Evolutionary conservation across 2,797 vertebrate species (phyloP).

Genomic region (Coregonus suidteri): DNA sequence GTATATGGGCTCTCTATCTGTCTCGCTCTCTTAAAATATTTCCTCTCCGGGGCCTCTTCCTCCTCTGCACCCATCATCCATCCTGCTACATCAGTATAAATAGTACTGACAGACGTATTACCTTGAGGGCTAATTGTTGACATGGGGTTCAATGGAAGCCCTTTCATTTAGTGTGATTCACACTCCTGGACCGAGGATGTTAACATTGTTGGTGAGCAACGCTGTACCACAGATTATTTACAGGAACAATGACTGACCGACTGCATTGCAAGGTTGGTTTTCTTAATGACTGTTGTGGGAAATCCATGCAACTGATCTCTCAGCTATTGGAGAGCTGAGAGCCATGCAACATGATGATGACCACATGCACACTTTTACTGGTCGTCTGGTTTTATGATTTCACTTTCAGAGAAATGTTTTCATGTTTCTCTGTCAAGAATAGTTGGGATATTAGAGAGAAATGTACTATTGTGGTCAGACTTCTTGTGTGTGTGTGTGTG

Average conservation of each 20-base stretch:
- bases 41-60: constrained; percentile 11
- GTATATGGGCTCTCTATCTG: background rate
- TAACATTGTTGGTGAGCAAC: constrained; percentile 39
- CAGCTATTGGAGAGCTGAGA: constrained; percentile 6
- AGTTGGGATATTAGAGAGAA: background rate
- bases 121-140: constrained; percentile 49
- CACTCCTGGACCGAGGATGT: constrained; percentile 36
- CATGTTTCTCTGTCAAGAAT: constrained; percentile 7
- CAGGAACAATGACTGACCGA: constrained; percentile 32
- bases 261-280: constrained; percentile 26
- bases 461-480: constrained; percentile 27
- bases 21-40: constrained; percentile 23
- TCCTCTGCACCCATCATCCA: background rate
- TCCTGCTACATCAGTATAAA: constrained; percentile 12
- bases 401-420: constrained; percentile 31
- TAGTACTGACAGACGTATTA: constrained; percentile 35
- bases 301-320: constrained; percentile 5
- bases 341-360: background rate
- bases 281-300: constrained; percentile 17
- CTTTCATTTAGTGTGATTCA: constrained; percentile 53
- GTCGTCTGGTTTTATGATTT: constrained; percentile 24
- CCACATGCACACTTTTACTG: constrained; percentile 2
- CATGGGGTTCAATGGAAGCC: constrained; percentile 53
- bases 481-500: constrained; percentile 34
- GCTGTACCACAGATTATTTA: constrained; percentile 42